Percentiles rank a stretch among this genome's conserved stretches.
These are phyloP conservation scores for Mythimna ferrago DNA, from an alignment of 2,888 invertebrate genomes.

Conservation along the genomic window DNA sequence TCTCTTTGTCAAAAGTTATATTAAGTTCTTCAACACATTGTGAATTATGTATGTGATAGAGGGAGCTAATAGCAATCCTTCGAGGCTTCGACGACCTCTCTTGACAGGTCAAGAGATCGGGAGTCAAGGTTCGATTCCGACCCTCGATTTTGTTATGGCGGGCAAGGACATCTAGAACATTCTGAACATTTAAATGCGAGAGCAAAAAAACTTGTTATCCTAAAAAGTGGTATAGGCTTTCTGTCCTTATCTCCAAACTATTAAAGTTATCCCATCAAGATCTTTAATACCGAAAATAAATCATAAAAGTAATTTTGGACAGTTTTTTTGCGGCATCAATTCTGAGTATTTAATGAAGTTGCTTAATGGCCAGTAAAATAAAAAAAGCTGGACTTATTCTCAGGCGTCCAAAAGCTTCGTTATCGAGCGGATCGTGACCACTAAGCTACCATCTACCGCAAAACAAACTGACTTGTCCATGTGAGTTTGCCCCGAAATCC, in stretches of 20 bases:
- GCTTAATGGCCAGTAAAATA: constrained; percentile 1
- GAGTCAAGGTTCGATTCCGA: constrained; percentile 23
- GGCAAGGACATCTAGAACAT: not conserved
- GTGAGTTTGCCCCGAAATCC: constrained; percentile 42
- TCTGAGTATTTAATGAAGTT: constrained; percentile 1
- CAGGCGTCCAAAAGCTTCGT: constrained; percentile 18
- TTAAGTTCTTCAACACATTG: constrained; percentile 46
- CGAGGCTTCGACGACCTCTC: constrained; percentile 29
- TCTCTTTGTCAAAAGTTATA: constrained; percentile 53
- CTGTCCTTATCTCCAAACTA: constrained; percentile 28
- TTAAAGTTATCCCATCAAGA: constrained; percentile 38
- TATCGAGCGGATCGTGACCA: constrained; percentile 43
- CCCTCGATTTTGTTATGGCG: constrained; percentile 24
- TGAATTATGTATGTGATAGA: constrained; percentile 55
- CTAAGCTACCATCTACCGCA: constrained; percentile 51
- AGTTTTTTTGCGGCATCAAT: not conserved
- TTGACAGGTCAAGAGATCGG: constrained; percentile 27
- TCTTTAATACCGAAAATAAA: constrained; percentile 26
- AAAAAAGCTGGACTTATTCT: constrained; percentile 8
- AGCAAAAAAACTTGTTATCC: constrained; percentile 5
- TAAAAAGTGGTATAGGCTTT: not conserved
- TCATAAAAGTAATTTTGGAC: constrained; percentile 31
- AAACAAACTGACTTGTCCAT: constrained; percentile 58
- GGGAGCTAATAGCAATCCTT: constrained; percentile 42
- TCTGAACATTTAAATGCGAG: not conserved